Conservation (phyloP, 2,797 vertebrate species). For the Sebastes flavidus region DNA sequence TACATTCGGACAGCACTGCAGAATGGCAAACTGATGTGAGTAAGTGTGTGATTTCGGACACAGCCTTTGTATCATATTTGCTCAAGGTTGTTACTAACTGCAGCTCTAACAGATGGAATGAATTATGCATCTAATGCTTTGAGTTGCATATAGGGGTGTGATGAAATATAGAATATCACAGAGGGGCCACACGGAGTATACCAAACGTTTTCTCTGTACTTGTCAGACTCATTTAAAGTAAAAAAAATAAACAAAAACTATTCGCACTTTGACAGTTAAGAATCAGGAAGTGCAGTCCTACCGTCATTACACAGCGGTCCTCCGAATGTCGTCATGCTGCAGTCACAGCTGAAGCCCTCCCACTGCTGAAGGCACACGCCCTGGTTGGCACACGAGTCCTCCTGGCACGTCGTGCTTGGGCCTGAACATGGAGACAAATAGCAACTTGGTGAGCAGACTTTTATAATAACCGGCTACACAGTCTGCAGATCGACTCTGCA, state of each 20-base stretch:
- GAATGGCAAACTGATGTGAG: no score
- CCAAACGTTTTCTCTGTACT: background rate
- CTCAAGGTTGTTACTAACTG: no score
- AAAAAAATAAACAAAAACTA: background rate
- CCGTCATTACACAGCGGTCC: slow-evolving; percentile 95
- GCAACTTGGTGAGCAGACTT: slow-evolving; percentile 23
- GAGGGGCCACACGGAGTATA: background rate
- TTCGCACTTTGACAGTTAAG: background rate
- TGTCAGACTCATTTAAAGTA: background rate
- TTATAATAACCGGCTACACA: slow-evolving; percentile 1
- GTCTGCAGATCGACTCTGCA: slow-evolving; percentile 15
- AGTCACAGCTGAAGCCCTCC: slow-evolving; percentile 99
- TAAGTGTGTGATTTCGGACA: no score
- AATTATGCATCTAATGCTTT: slow-evolving; percentile 3
- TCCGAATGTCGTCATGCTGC: slow-evolving; percentile 98
- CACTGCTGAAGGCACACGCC: slow-evolving; percentile 98
- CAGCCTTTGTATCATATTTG: no score
- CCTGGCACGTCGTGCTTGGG: slow-evolving; percentile 97
- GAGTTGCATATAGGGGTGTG: background rate
- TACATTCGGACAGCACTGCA: no score
- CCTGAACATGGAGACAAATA: slow-evolving; percentile 81
- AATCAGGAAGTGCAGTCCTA: slow-evolving; percentile 78
- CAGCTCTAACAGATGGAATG: slow-evolving; percentile 11
- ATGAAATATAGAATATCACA: no score
- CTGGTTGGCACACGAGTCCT: slow-evolving; percentile 97